Evolutionary conservation across 2,113 vertebrate species (phyloP).

Genomic region (Bubalus kerabau): DNA sequence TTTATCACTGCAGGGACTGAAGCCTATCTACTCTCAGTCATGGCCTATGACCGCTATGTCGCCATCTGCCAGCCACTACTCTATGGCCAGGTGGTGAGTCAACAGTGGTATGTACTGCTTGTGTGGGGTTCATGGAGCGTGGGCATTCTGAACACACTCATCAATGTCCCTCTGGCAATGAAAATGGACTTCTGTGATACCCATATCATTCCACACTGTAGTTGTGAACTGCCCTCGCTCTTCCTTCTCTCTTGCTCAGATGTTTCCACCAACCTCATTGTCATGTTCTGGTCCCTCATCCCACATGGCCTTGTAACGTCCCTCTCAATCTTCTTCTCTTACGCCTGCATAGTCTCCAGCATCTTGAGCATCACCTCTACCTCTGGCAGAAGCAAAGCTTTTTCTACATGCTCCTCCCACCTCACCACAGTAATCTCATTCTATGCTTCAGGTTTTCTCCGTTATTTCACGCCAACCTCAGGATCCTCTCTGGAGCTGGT

Average conservation of each 20-base stretch:
- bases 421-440: neutral
- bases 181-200: neutral
- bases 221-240: neutral
- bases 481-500: neutral
- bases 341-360: neutral
- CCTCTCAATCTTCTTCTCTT: neutral
- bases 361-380: neutral
- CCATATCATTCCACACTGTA: neutral
- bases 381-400: neutral
- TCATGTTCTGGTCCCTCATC: neutral
- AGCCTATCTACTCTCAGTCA: neutral
- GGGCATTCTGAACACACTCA: neutral
- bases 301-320: neutral
- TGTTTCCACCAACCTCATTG: neutral
- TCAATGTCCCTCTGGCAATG: neutral
- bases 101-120: neutral
- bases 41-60: slow-evolving; percentile 2
- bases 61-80: neutral
- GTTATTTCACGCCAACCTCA: neutral
- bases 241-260: slow-evolving; percentile 4
- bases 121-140: neutral
- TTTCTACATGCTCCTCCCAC: slow-evolving; percentile 24
- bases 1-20: neutral
- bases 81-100: neutral
- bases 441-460: slow-evolving; percentile 11